Evolutionary conservation across 2,888 invertebrate species (phyloP).

Genomic region (Machimus atricapillus): DNA sequence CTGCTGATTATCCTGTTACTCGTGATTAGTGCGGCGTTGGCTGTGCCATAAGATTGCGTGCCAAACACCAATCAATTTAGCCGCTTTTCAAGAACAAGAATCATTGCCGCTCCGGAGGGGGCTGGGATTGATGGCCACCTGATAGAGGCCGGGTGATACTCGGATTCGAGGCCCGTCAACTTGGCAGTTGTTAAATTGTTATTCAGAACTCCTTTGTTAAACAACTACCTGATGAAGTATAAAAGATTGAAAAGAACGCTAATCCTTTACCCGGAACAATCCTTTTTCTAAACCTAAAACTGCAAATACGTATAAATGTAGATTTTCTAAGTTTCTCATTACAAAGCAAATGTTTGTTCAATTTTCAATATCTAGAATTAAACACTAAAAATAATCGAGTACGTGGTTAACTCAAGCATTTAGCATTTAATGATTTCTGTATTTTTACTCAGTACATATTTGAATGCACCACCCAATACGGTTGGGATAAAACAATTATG

Average conservation of each 20-base stretch:
- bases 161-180: neutral
- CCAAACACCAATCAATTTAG: conserved; percentile 22
- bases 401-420: no score
- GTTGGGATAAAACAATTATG: no score
- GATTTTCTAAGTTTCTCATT: no score
- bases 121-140: neutral
- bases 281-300: no score
- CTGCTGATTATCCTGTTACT: conserved; percentile 42
- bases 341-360: no score
- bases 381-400: no score
- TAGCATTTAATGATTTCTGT: no score
- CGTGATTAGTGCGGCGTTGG: conserved; percentile 34
- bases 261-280: neutral
- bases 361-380: no score
- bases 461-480: no score
- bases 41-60: conserved; percentile 31
- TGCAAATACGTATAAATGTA: no score
- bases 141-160: neutral
- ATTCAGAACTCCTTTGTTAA: neutral
- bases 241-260: neutral
- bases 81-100: conserved; percentile 21
- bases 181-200: neutral
- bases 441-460: no score
- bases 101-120: neutral
- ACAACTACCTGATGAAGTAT: neutral